Conservation (phyloP, 2,113 vertebrate genomes). For the Platichthys flesus region DNA sequence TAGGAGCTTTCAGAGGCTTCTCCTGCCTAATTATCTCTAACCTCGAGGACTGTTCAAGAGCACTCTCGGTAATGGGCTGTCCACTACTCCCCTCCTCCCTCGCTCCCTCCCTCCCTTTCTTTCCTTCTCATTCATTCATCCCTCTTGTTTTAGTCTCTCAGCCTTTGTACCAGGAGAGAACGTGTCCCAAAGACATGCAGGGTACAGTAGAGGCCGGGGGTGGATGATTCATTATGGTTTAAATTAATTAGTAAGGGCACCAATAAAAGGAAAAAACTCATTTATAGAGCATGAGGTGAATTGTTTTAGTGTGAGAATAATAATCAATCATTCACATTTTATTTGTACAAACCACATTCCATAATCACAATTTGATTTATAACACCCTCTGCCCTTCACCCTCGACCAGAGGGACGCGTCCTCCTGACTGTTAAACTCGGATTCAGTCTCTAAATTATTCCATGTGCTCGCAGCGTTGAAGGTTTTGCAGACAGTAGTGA, state of each 20-base stretch:
- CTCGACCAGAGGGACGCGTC: too few relatives aligned
- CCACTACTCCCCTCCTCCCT: neutral
- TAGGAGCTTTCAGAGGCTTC: constrained; percentile 48
- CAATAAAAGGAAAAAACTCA: too few relatives aligned
- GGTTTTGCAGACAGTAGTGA: neutral
- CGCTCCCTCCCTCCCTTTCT: constrained; percentile 6
- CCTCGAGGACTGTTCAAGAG: constrained; percentile 49
- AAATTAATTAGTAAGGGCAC: too few relatives aligned
- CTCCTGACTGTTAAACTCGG: too few relatives aligned
- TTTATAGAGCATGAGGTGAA: neutral
- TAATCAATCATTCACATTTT: neutral
- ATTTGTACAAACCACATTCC: too few relatives aligned
- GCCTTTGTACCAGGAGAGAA: neutral
- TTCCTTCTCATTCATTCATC: constrained; percentile 5
- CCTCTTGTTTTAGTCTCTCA: neutral
- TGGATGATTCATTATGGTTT: neutral
- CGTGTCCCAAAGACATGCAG: neutral
- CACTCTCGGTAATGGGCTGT: constrained; percentile 46
- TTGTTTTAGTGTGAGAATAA: neutral
- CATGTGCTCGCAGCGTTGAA: neutral
- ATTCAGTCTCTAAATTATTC: neutral
- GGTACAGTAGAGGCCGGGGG: neutral
- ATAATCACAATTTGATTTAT: neutral
- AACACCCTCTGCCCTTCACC: neutral
- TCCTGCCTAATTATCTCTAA: constrained; percentile 49